Conservation (phyloP, 1,140 invertebrate species). For the Solenopsis fugax region DNA sequence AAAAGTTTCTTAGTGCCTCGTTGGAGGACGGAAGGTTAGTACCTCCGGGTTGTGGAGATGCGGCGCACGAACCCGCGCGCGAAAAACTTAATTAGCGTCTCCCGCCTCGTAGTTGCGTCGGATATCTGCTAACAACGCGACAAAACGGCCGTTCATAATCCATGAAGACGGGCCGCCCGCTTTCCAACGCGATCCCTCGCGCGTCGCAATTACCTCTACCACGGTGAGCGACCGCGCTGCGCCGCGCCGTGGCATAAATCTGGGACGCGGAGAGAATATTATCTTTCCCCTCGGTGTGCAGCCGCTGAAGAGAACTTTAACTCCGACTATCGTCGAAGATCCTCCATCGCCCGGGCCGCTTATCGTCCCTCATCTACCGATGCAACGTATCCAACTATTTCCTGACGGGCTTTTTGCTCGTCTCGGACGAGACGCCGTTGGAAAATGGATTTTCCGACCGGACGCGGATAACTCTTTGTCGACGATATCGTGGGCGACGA, state of each 20-base stretch:
- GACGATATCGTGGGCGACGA: conserved; percentile 27
- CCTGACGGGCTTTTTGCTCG: conserved; percentile 34
- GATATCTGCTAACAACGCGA: conserved; percentile 75
- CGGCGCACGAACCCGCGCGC: not conserved
- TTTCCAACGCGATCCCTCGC: conserved; percentile 33
- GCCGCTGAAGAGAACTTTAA: conserved; percentile 65
- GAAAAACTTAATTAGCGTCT: conserved; percentile 76
- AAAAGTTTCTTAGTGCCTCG: not conserved
- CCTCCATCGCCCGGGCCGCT: not conserved
- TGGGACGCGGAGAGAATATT: conserved; percentile 70
- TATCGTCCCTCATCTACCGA: not conserved
- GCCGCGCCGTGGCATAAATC: conserved; percentile 69
- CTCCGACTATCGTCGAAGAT: conserved; percentile 31
- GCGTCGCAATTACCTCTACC: conserved; percentile 38
- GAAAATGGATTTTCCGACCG: conserved; percentile 61
- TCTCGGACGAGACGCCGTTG: conserved; percentile 49
- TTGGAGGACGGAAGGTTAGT: not conserved
- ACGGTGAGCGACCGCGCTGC: conserved; percentile 31
- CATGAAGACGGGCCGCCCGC: conserved; percentile 31
- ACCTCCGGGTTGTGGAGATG: not conserved
- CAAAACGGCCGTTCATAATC: conserved; percentile 77
- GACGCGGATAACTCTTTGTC: conserved; percentile 62
- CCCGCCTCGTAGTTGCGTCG: conserved; percentile 17
- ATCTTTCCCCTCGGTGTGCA: conserved; percentile 41
- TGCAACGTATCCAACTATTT: conserved; percentile 63